Conservation (phyloP, 2,113 vertebrate species). For the Phaethon lepturus region DNA sequence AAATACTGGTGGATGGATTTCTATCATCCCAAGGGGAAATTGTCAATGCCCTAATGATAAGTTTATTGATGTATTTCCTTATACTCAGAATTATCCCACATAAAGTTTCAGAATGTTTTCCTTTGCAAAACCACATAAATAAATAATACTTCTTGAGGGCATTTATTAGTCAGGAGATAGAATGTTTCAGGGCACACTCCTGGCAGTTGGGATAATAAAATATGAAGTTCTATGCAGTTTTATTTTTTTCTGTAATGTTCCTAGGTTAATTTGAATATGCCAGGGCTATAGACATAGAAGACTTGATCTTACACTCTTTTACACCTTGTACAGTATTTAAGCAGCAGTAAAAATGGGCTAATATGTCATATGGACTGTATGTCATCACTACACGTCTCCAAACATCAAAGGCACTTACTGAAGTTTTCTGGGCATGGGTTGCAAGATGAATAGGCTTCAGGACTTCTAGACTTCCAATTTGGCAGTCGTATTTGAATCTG, state of each 20-base stretch:
- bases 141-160: slow-evolving; percentile 44
- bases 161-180: slow-evolving; percentile 38
- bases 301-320: not conserved
- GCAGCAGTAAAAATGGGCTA: not conserved
- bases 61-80: slow-evolving; percentile 10
- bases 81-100: slow-evolving; percentile 24
- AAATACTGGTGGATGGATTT: not conserved
- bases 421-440: not conserved
- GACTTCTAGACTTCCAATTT: not conserved
- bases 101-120: slow-evolving; percentile 43
- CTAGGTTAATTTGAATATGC: slow-evolving; percentile 41
- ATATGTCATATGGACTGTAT: not conserved
- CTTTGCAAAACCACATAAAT: slow-evolving; percentile 45
- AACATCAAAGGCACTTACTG: not conserved
- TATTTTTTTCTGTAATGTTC: not conserved
- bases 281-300: not conserved
- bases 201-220: slow-evolving; percentile 41
- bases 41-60: slow-evolving; percentile 8
- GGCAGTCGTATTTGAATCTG: not conserved
- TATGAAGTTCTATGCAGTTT: not conserved
- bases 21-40: not conserved
- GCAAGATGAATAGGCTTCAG: not conserved
- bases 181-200: slow-evolving; percentile 19
- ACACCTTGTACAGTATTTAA: not conserved
- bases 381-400: not conserved